phyloP scores from a whole-genome alignment of 1,140 invertebrate species.

The Drosophila ambigua region DNA sequence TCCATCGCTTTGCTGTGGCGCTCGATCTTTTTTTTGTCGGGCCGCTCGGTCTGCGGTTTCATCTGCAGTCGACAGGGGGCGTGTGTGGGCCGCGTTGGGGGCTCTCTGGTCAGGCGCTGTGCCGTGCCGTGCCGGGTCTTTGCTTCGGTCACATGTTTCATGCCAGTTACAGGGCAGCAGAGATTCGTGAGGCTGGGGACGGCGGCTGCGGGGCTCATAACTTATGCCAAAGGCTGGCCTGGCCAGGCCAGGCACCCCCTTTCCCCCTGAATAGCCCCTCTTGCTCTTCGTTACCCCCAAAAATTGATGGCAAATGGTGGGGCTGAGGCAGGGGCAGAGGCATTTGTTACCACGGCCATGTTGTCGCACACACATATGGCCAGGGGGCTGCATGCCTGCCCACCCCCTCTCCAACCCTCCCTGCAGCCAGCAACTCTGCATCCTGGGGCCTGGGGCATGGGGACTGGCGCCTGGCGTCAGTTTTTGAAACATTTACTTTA shows the following conservation, averaged over 20 bases:
- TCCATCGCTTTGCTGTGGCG: slow-evolving; percentile 1
- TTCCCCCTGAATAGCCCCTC: slow-evolving; percentile 3
- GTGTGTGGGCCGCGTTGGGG: slow-evolving; percentile 26
- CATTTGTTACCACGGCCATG: slow-evolving; percentile 77
- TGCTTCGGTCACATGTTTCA: slow-evolving; percentile 76
- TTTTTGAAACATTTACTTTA: slow-evolving; percentile 82
- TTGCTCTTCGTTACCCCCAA: slow-evolving; percentile 32
- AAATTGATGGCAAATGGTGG: slow-evolving; percentile 68
- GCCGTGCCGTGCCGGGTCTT: slow-evolving; percentile 14
- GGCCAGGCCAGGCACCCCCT: too few relatives aligned
- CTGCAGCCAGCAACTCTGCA: slow-evolving; percentile 14
- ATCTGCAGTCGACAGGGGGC: slow-evolving; percentile 72
- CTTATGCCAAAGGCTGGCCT: slow-evolving; percentile 60
- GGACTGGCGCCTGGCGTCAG: slow-evolving; percentile 42
- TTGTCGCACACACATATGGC: slow-evolving; percentile 52
- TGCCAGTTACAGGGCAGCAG: slow-evolving; percentile 60
- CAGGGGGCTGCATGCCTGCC: slow-evolving; percentile 2
- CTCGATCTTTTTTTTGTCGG: slow-evolving; percentile 12
- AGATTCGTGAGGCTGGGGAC: slow-evolving; percentile 13
- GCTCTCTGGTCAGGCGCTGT: slow-evolving; percentile 25
- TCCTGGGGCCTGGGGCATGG: neutral
- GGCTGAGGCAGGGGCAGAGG: slow-evolving; percentile 31
- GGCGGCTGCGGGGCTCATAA: slow-evolving; percentile 54
- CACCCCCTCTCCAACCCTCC: neutral
- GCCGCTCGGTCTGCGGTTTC: slow-evolving; percentile 63